Evolutionary conservation across 2,797 vertebrate species (phyloP).

Genomic region (Myotis pilosus): DNA sequence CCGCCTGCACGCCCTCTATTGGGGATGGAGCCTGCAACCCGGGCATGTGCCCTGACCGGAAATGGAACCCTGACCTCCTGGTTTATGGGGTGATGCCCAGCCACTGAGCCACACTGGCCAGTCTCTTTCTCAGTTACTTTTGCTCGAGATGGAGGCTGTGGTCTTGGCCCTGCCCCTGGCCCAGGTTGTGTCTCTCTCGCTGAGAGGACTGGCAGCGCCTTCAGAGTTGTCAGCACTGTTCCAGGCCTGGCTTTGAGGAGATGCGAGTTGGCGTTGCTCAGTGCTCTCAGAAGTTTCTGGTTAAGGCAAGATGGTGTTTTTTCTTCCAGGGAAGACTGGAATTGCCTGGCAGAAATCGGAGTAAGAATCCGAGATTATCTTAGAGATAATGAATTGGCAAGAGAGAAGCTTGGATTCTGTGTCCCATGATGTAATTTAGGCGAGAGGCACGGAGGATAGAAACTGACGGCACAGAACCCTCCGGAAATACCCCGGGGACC

Average conservation of each 20-base stretch:
- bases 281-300: not conserved
- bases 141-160: not conserved
- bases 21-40: no score
- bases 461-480: not conserved
- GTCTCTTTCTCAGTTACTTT: not conserved
- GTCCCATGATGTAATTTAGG: not conserved
- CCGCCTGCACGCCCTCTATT: no score
- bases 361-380: not conserved
- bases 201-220: not conserved
- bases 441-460: not conserved
- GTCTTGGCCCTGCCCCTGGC: not conserved
- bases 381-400: not conserved
- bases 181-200: not conserved
- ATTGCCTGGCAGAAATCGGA: not conserved
- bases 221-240: not conserved
- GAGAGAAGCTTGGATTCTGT: not conserved
- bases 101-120: no score
- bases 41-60: no score
- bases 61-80: no score
- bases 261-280: not conserved
- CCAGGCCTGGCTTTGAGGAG: accelerated
- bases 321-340: not conserved
- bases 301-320: not conserved
- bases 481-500: not conserved
- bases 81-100: no score